Evolutionary conservation across 2,113 vertebrate genomes (phyloP), one percentile per base, ranked within the genome.

Genomic region (Empidonax traillii): DNA sequence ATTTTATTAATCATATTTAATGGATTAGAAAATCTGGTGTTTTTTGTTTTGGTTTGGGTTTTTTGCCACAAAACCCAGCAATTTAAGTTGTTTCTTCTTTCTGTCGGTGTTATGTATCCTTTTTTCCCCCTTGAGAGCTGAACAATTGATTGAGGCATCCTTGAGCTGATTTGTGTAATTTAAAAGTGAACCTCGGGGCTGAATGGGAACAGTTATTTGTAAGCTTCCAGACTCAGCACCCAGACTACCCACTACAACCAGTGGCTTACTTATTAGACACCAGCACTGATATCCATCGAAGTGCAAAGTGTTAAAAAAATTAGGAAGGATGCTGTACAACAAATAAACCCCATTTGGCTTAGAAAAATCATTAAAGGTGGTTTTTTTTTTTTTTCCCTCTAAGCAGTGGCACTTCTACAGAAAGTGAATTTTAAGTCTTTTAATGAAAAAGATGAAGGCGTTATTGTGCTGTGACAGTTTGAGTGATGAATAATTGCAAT

Each of bases 11-110:
- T 53, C 3, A 35, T 27, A 49, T 37, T 22, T 39, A 79, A 28
- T 8, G 67, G 25, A 20, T n/a, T 15, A 69, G 21, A 43, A 59
- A 56, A 53, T 25, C 1, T 39, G 3, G 19, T 47, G 47, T 6
- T 13, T 24, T 1, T 31, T 27, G 1, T 1, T 0, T 52, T 15
- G 7, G 7, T 17, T 51, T 51, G 22, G 46, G 21, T 51, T 30
- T 37, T 17, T 8, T 53, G 10, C 11, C 47, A 47, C 22, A 23
- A 47, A 47, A 10, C 21, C 47, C 47, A 47, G 33, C 12, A 10
- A 24, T 20, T 28, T 9, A 41, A 35, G 12, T 33, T 79, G n/a
- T 35, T 41, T 25, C 53, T 12, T 39, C 20, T 68, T 87, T 67
- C 65, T 77, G 7, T 8, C 39, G 23, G 5, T 16, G 13, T 35